These are phyloP conservation scores for Xenopus tropicalis DNA, from an alignment of 2,113 vertebrate species.

Conservation along the genomic window DNA sequence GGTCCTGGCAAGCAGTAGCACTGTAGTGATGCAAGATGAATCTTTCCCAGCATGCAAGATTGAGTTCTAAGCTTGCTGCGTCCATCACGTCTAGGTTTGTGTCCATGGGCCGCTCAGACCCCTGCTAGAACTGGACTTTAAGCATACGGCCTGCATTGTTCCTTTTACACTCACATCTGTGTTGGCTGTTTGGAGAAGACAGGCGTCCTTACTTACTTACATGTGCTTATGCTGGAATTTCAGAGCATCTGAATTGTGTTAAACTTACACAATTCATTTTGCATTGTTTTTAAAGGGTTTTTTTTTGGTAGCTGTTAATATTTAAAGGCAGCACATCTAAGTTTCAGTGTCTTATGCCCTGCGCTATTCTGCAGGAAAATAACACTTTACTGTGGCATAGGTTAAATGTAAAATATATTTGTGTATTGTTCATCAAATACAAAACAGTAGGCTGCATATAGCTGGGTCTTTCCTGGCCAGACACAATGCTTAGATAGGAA, in stretches of 20 bases:
- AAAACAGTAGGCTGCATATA: not conserved
- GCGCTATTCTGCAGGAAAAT: too few relatives aligned
- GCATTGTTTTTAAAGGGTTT: not conserved
- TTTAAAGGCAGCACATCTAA: not conserved
- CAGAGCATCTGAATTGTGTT: constrained; percentile 49
- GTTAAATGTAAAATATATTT: not conserved
- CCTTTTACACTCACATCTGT: constrained; percentile 48
- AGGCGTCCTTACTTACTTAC: constrained; percentile 44
- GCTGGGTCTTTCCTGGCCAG: not conserved
- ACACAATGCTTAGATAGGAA: not conserved
- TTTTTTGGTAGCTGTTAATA: not conserved
- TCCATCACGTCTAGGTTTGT: constrained; percentile 43
- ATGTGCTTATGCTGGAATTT: constrained; percentile 46
- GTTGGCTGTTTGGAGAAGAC: constrained; percentile 50
- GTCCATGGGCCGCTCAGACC: constrained; percentile 53
- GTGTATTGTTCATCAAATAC: not conserved
- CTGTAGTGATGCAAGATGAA: constrained; percentile 98
- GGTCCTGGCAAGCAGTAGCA: constrained; percentile 98
- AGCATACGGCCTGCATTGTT: constrained; percentile 47
- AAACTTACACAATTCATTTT: not conserved
- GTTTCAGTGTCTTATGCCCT: not conserved
- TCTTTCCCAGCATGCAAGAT: constrained; percentile 99
- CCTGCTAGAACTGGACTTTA: constrained; percentile 49
- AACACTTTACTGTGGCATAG: too few relatives aligned
- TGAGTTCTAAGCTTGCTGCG: constrained; percentile 79